Conservation (phyloP, 2,888 invertebrate species). For the Conus canariensis region DNA sequence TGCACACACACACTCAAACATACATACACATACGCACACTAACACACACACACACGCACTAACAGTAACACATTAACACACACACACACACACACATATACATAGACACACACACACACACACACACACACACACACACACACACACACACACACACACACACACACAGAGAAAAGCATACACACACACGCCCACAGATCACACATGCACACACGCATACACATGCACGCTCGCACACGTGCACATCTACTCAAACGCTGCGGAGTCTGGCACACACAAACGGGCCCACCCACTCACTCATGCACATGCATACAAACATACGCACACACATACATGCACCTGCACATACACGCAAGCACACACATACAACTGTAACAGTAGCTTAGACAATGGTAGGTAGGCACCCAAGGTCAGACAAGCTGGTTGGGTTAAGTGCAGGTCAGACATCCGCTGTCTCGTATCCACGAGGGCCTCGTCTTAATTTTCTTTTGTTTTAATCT, state of each 20-base stretch:
- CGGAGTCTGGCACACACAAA: neutral
- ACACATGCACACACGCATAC: neutral
- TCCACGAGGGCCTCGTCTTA: too few relatives aligned
- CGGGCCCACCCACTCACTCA: neutral
- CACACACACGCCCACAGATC: neutral
- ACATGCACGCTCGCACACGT: neutral
- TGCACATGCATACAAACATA: neutral
- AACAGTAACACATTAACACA: neutral
- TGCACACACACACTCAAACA: too few relatives aligned
- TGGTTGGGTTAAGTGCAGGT: too few relatives aligned
- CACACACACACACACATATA: conserved; percentile 9
- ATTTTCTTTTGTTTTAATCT: too few relatives aligned
- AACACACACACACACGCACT: conserved; percentile 10
- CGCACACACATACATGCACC: neutral
- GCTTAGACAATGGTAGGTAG: too few relatives aligned
- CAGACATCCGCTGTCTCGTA: too few relatives aligned
- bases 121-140: conserved; percentile 18
- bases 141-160: neutral
- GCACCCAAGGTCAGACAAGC: too few relatives aligned
- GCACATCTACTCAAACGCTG: too few relatives aligned
- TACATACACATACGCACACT: too few relatives aligned
- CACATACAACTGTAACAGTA: neutral
- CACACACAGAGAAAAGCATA: neutral
- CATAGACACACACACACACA: neutral
- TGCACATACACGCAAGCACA: neutral